Evolutionary conservation across 1,140 invertebrate species (phyloP), one percentile per base, ranked within the genome.

Genomic region (Pinna nobilis): DNA sequence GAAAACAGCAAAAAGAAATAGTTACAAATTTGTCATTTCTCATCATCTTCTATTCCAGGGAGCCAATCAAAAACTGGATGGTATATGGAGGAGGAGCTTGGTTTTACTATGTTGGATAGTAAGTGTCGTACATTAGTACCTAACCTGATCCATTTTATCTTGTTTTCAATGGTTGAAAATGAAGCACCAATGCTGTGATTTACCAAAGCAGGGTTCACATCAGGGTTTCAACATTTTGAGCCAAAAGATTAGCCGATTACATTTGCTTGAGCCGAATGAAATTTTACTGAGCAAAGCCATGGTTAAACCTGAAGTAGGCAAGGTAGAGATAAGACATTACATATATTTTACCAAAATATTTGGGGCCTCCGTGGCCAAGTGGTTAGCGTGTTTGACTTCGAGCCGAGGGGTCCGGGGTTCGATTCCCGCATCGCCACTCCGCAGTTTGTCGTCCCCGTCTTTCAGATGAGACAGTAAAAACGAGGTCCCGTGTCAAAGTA

Each of bases 61-160:
- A 78, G 20, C 77, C 77, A 15, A 53, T 84, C 15, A 81, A 79
- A 39, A 7, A 64, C 1, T 87, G 78, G 76, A 80, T 86, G 2
- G 70, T 68, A n/a, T n/a, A n/a, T 28, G 55, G 30, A 9, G 70
- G 81, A 39, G 76, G 76, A 28, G 32, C 68, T 3, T 81, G 80
- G 78, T 81, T 82, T 41, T 87, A 86, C 67, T 82, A 79, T 74
- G 41, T 79, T 23, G 78, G 83, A 25, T 86, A 86, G 82, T 85
- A 76, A 81, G 82, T 82, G 55, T n/a, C n/a, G n/a, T 51, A 47
- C 2, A 60, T 4, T 59, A 7, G 32, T 20, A 7, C 9, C 7
- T 13, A 25, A 28, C 9, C 20, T 11, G 11, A 30, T 28, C 20
- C 11, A 32, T 59, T 59, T 59, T 18, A 18, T 7, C 23, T 13